Conservation (phyloP, 2,113 vertebrate genomes). For the Pimephales promelas region DNA sequence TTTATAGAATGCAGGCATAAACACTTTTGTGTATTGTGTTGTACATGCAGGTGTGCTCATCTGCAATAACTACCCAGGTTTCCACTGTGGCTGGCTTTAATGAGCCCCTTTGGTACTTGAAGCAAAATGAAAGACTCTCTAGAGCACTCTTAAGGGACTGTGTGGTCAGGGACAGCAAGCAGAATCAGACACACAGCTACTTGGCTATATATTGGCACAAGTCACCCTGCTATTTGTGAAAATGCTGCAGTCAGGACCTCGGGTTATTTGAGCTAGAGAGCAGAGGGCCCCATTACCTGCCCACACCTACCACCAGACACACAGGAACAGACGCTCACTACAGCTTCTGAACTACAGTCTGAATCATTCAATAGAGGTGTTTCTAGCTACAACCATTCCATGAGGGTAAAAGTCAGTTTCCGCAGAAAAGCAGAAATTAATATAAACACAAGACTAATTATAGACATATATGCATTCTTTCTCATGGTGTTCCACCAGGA, state of each 20-base stretch:
- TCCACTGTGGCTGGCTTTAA: constrained; percentile 4
- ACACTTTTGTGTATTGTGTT: neutral
- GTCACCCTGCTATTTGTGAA: constrained; percentile 51
- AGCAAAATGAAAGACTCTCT: neutral
- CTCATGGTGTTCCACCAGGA: neutral
- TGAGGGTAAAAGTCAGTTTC: neutral
- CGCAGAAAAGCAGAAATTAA: neutral
- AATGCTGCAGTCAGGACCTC: constrained; percentile 47
- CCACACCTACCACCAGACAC: neutral
- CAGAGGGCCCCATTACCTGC: constrained; percentile 24
- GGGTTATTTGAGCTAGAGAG: constrained; percentile 35
- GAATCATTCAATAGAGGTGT: neutral
- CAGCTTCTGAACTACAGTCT: neutral
- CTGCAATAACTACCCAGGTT: neutral
- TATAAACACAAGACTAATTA: neutral
- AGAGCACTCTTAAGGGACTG: neutral
- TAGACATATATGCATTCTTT: neutral
- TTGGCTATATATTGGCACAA: neutral
- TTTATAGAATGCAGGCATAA: neutral
- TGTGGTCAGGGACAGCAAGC: constrained; percentile 8
- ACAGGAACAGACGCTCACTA: neutral
- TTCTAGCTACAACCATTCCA: neutral
- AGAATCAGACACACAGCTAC: constrained; percentile 6
- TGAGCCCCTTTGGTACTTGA: neutral
- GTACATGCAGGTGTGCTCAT: constrained; percentile 38